Evolutionary conservation across 2,888 invertebrate species (phyloP).

Genomic region (Eristalis intricaria): DNA sequence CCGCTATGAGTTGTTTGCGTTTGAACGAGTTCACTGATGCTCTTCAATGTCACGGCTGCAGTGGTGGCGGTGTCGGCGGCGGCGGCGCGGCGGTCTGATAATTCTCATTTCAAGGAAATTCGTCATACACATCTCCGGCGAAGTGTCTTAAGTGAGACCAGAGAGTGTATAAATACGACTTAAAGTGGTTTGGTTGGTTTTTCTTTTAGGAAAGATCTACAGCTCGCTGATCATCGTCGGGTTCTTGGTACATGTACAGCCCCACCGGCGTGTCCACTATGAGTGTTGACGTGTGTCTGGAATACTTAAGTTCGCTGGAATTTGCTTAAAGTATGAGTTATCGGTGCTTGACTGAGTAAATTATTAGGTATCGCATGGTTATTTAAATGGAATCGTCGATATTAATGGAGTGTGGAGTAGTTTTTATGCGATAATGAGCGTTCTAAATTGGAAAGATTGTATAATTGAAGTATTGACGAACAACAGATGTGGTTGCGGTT

Average conservation of each 20-base stretch:
- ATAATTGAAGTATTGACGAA: conserved; percentile 5
- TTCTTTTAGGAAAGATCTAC: background rate
- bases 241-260: conserved; percentile 12
- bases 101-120: conserved; percentile 16
- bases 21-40: conserved; percentile 1
- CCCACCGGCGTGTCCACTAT: background rate
- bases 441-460: background rate
- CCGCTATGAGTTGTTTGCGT: conserved; percentile 1
- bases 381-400: conserved; percentile 35
- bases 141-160: background rate
- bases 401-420: conserved; percentile 6
- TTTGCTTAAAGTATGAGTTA: background rate
- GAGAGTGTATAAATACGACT: background rate
- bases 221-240: background rate
- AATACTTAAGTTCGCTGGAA: conserved; percentile 27
- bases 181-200: background rate
- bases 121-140: conserved; percentile 3
- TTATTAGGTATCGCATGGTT: background rate
- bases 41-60: conserved; percentile 31
- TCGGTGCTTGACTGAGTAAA: background rate
- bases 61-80: background rate
- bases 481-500: conserved; percentile 14
- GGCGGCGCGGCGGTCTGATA: background rate
- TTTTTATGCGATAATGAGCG: conserved; percentile 15
- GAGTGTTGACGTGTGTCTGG: conserved; percentile 17